Percentiles rank a stretch among this genome's conserved stretches.
Evolutionary conservation across 2,797 vertebrate species (phyloP).

Genomic region (Myiotriccus ornatus): DNA sequence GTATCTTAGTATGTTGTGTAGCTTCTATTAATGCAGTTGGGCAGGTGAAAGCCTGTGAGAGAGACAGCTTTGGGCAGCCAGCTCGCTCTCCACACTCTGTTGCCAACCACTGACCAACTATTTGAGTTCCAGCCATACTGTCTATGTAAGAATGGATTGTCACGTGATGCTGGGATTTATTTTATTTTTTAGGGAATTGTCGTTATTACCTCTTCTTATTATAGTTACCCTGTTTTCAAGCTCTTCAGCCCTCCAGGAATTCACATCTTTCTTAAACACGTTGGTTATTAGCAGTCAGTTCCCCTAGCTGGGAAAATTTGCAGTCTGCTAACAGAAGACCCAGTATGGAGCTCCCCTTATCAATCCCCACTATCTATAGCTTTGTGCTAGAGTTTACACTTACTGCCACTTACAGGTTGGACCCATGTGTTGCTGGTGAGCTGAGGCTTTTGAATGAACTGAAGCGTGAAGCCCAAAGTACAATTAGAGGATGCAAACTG

Average conservation of each 20-base stretch:
- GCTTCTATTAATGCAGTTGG: neutral
- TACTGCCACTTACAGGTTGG: neutral
- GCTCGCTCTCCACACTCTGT: accelerated
- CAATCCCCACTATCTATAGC: neutral
- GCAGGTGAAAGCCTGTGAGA: neutral
- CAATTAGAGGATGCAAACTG: neutral
- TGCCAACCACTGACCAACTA: neutral
- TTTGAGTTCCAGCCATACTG: neutral
- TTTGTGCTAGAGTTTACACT: neutral
- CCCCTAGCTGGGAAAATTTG: neutral
- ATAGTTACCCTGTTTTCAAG: neutral
- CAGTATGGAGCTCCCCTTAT: neutral
- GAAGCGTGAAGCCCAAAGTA: neutral
- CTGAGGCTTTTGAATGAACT: neutral
- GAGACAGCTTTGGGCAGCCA: neutral
- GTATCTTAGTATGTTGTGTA: neutral
- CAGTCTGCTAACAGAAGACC: neutral
- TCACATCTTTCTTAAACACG: neutral
- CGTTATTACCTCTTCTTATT: neutral
- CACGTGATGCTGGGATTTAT: neutral
- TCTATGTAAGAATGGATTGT: neutral
- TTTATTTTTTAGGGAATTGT: neutral
- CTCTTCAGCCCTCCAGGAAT: neutral
- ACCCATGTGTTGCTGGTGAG: neutral
- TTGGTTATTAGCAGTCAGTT: neutral